Evolutionary conservation across 2,888 invertebrate species (phyloP).

Genomic region (Andrena hattorfiana): DNA sequence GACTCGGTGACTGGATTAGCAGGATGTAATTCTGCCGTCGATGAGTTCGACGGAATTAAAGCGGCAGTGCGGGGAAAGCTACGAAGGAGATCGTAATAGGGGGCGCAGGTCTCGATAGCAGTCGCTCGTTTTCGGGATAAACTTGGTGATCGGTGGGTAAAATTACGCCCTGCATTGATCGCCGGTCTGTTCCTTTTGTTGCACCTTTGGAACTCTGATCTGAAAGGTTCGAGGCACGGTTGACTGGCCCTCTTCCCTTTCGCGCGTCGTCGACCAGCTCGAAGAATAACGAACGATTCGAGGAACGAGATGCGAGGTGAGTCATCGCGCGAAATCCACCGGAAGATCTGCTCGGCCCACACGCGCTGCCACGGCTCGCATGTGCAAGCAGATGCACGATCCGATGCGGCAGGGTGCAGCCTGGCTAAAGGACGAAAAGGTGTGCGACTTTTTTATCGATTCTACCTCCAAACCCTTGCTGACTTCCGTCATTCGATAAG

Average conservation of each 20-base stretch:
- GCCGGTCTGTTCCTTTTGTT: neutral
- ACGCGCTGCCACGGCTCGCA: slow-evolving; percentile 47
- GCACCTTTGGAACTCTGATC: neutral
- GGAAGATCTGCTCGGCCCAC: slow-evolving; percentile 61
- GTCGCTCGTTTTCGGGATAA: too few species aligned
- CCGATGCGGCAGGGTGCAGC: slow-evolving; percentile 23
- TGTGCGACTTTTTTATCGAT: neutral
- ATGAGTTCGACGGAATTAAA: too few species aligned
- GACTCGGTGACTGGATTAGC: too few species aligned
- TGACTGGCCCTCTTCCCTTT: neutral
- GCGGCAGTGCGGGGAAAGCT: too few species aligned
- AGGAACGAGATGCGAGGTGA: slow-evolving; percentile 47
- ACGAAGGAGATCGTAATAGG: too few species aligned
- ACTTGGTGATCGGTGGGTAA: too few species aligned
- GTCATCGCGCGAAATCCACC: slow-evolving; percentile 57
- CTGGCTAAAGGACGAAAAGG: neutral
- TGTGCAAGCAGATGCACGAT: slow-evolving; percentile 55
- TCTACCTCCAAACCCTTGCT: neutral
- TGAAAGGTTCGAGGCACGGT: neutral
- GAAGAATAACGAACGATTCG: slow-evolving; percentile 39
- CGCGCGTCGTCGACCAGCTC: neutral
- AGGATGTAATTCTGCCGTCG: too few species aligned
- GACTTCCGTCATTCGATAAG: neutral
- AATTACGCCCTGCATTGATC: too few species aligned
- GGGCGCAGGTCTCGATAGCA: too few species aligned